These are phyloP conservation scores for Camponotus pennsylvanicus DNA, from an alignment of 1,140 invertebrate species.

Conservation along the genomic window DNA sequence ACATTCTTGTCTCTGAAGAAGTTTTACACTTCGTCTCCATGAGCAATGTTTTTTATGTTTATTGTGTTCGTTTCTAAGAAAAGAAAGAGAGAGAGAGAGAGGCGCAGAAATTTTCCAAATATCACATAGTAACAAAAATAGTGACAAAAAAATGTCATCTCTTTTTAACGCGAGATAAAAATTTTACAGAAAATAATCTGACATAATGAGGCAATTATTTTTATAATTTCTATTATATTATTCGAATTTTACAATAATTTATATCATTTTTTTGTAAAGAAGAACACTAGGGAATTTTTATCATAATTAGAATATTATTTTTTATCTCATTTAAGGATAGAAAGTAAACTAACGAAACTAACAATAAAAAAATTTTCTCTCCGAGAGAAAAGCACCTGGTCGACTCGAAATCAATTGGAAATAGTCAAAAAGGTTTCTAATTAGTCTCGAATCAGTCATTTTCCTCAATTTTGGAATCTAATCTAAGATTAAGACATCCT, in stretches of 20 bases:
- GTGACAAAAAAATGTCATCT: neutral
- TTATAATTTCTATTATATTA: neutral
- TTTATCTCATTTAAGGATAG: neutral
- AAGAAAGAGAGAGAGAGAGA: too few relatives aligned
- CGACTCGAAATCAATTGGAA: too few relatives aligned
- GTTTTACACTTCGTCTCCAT: neutral
- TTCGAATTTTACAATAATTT: neutral
- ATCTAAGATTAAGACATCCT: neutral
- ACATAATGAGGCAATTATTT: neutral
- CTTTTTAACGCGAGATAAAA: neutral
- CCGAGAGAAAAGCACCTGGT: too few relatives aligned
- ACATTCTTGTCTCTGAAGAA: slow-evolving; percentile 46
- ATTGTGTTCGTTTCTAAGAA: neutral
- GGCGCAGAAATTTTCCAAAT: too few relatives aligned
- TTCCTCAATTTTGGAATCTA: too few relatives aligned
- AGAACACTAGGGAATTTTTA: neutral
- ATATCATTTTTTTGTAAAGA: neutral
- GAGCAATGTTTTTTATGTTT: slow-evolving; percentile 5
- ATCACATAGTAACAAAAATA: too few relatives aligned
- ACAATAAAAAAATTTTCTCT: too few relatives aligned
- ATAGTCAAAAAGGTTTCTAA: too few relatives aligned
- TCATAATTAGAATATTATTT: neutral
- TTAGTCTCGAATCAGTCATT: too few relatives aligned
- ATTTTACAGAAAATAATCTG: neutral
- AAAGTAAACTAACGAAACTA: neutral